Conservation (phyloP, 2,113 vertebrate genomes). For the Myxocyprinus asiaticus region DNA sequence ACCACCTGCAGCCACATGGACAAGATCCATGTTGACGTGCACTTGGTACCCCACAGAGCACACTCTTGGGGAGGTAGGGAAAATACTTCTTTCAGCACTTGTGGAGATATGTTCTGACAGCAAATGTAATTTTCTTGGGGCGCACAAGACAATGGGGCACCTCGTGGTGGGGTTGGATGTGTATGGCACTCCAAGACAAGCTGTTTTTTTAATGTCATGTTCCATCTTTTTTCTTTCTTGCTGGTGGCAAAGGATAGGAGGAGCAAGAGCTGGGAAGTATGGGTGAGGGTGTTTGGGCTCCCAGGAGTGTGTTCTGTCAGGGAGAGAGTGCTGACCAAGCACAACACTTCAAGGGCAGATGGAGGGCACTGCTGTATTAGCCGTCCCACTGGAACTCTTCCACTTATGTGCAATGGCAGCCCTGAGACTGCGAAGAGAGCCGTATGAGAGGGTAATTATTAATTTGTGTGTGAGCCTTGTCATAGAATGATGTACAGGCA, state of each 20-base stretch:
- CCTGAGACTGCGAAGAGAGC: constrained; percentile 3
- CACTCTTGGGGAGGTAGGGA: background rate
- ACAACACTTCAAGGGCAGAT: constrained; percentile 41
- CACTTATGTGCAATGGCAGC: constrained; percentile 27
- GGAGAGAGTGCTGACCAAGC: constrained; percentile 45
- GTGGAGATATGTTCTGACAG: background rate
- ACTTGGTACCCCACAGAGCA: background rate
- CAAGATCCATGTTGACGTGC: background rate
- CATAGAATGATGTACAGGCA: constrained; percentile 10
- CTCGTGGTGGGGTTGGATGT: background rate
- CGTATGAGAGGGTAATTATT: background rate
- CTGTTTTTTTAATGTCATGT: constrained; percentile 29
- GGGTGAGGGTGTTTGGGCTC: constrained; percentile 24
- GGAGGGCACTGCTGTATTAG: constrained; percentile 25
- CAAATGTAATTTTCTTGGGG: background rate
- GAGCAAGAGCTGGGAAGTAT: constrained; percentile 1
- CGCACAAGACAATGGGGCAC: background rate
- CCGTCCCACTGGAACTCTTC: constrained; percentile 32
- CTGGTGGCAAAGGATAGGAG: constrained; percentile 7
- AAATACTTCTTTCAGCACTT: background rate
- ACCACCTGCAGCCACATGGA: background rate
- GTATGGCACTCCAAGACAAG: background rate
- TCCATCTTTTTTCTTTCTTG: constrained; percentile 1
- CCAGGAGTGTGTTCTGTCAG: constrained; percentile 20
- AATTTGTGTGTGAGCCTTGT: background rate